Evolutionary conservation across 2,888 invertebrate species (phyloP), one percentile per base, ranked within the genome.

Genomic region (Gymnoscelis rufifasciata): DNA sequence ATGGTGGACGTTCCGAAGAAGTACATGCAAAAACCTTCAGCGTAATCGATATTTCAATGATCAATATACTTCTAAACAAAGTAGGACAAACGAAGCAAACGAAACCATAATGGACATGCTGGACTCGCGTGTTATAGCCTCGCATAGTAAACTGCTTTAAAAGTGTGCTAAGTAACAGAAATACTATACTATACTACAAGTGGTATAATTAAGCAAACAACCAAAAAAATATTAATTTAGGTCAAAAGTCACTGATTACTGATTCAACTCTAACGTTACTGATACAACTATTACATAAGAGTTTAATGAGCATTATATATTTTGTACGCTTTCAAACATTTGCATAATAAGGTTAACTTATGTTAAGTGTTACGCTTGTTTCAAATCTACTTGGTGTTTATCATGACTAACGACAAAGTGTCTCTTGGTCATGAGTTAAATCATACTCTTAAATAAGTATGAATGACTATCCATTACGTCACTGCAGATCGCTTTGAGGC

Each of bases 121-220:
- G 64, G 66, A 57, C 71, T 66, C 68, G 67, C 57, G 66, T 78
- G 77, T 71, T 68, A 69, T 69, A 77, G 78, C 69, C 58, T 62
- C 57, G 52, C 56, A 60, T 57, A 61, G 56, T 47, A 56, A 60
- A 62, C 60, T 62, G 62, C 54, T 55, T 57, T 50, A 60, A 60
- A 59, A 59, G 58, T 60, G 62, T 59, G 62, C 58, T 58, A 53
- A 62, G 61, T 14, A n/a, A 15, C 15, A 33, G 10, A 15, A 33
- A 14, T 33, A 15, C 1, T n/a, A n/a, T n/a, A n/a, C n/a, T n/a
- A n/a, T n/a, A n/a, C n/a, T n/a, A n/a, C n/a, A n/a, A n/a, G n/a
- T n/a, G n/a, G n/a, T n/a, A n/a, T n/a, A n/a, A n/a, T n/a, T n/a
- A n/a, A n/a, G n/a, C n/a, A n/a, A n/a, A n/a, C n/a, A n/a, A n/a